Evolutionary conservation across 1,140 invertebrate genomes (phyloP), one percentile per base, ranked within the genome.

Genomic region (Hetaerina americana): DNA sequence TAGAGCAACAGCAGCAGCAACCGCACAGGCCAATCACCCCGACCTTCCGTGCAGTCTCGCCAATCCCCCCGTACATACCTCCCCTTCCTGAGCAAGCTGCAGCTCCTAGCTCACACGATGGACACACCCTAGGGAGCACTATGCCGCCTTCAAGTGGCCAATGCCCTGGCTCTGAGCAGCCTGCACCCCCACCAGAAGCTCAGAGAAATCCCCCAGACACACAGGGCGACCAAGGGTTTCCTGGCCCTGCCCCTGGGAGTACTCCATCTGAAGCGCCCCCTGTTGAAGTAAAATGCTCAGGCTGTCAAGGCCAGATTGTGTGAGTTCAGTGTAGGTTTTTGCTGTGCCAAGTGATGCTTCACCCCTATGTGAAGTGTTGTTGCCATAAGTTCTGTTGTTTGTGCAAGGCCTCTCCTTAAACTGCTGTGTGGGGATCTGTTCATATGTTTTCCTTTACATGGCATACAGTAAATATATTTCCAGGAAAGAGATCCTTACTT

Each of bases 291-390:
- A 83, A 85, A 79, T 92, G 90, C 84, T 85, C 82, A 79, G 88
- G 88, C 78, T 92, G 90, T 82, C 87, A 88, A 82, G 84, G 86
- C 77, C 84, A 86, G 79, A 90, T 92, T 80, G 87, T 90, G 90
- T 92, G 90, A 92, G 86, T 86, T 81, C 15, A 57, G 40, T n/a
- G 40, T 57, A n/a, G n/a, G n/a, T n/a, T n/a, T n/a, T n/a, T n/a
- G n/a, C n/a, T n/a, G n/a, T n/a, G n/a, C n/a, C n/a, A n/a, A n/a
- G n/a, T n/a, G n/a, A n/a, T n/a, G n/a, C n/a, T n/a, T n/a, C n/a
- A n/a, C n/a, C n/a, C n/a, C n/a, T n/a, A n/a, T n/a, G n/a, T n/a
- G n/a, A n/a, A n/a, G n/a, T n/a, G n/a, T n/a, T n/a, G n/a, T n/a
- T n/a, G n/a, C n/a, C n/a, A n/a, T n/a, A n/a, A n/a, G n/a, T n/a